phyloP scores from a whole-genome alignment of 1,140 invertebrate genomes.

The Brachionus calyciflorus region DNA sequence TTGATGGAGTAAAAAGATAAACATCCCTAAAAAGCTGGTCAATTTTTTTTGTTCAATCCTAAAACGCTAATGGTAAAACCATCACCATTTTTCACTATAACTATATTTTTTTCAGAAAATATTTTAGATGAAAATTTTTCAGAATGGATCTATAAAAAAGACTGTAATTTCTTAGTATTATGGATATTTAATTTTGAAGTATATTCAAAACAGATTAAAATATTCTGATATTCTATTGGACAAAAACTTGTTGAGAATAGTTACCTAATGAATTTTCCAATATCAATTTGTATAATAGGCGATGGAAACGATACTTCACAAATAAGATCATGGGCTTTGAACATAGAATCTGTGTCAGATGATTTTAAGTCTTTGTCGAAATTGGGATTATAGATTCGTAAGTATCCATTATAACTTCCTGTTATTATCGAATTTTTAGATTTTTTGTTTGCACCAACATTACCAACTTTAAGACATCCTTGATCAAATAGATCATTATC shows the following conservation, averaged over 20 bases:
- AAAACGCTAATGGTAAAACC: no score
- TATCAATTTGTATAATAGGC: constrained; percentile 71
- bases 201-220: no score
- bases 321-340: constrained; percentile 68
- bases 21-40: no score
- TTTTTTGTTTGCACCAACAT: constrained; percentile 66
- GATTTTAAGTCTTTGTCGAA: constrained; percentile 54
- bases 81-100: no score
- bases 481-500: constrained; percentile 67
- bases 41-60: no score
- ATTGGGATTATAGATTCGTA: constrained; percentile 69
- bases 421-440: constrained; percentile 51
- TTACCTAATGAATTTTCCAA: constrained; percentile 73
- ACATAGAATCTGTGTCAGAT: constrained; percentile 59
- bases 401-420: constrained; percentile 69
- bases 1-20: no score
- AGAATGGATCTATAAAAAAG: no score
- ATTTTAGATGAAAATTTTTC: no score
- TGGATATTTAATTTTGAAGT: no score
- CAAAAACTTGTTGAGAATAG: constrained; percentile 50
- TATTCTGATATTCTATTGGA: no score
- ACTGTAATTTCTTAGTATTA: no score
- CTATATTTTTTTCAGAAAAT: no score
- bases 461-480: constrained; percentile 66
- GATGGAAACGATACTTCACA: constrained; percentile 68